A percentile compares a stretch with the other conserved stretches of the same genome.
Conservation (phyloP, 2,113 vertebrate genomes). For the Coryphaenoides rupestris region DNA sequence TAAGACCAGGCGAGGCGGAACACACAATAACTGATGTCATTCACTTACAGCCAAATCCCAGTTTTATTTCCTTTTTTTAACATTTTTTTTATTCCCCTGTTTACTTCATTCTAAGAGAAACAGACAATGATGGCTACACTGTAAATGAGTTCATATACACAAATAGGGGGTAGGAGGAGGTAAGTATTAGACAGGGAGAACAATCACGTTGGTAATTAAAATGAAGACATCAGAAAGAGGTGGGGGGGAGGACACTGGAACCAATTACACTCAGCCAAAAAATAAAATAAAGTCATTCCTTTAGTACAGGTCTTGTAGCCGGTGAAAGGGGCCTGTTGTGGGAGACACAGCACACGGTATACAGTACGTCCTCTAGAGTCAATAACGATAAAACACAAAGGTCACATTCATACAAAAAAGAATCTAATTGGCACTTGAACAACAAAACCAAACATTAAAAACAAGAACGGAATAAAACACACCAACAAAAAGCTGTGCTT, state of each 20-base stretch:
- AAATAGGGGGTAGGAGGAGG: conserved; percentile 19
- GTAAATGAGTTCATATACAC: conserved; percentile 69
- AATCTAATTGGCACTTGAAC: conserved; percentile 44
- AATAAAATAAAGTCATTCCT: conserved; percentile 28
- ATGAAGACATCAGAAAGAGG: conserved; percentile 44
- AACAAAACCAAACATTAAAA: background rate
- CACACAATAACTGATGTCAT: conserved; percentile 4
- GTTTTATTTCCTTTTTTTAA: conserved; percentile 11
- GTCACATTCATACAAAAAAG: conserved; percentile 49
- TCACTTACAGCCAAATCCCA: conserved; percentile 16
- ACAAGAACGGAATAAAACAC: conserved; percentile 5
- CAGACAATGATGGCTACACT: conserved; percentile 52
- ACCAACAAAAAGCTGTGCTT: conserved; percentile 26
- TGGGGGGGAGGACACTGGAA: conserved; percentile 21
- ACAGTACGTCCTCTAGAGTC: conserved; percentile 54
- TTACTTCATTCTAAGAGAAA: conserved; percentile 74
- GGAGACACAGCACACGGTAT: conserved; percentile 51
- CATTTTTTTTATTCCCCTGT: conserved; percentile 45
- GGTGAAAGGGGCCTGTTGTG: conserved; percentile 13
- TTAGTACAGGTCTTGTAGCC: conserved; percentile 44
- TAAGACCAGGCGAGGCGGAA: too few species aligned
- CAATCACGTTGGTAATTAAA: conserved; percentile 43
- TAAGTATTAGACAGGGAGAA: conserved; percentile 67
- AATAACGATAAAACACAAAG: conserved; percentile 27
- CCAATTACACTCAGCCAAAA: conserved; percentile 40